These are phyloP conservation scores for Podarcis cretensis DNA, from an alignment of 2,113 vertebrate species.

Conservation along the genomic window DNA sequence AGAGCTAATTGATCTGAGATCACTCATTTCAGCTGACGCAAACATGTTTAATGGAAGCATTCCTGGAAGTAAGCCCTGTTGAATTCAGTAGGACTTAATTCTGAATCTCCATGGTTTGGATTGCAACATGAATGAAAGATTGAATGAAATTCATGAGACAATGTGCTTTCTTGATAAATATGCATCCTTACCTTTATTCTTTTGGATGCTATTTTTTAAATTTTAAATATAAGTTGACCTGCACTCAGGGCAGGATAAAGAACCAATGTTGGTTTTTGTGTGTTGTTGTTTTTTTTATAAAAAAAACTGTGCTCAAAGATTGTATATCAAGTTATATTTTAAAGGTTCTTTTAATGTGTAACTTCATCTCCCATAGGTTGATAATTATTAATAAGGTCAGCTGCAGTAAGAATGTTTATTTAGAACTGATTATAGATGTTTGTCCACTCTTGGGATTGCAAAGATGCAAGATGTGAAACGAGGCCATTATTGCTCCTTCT, in stretches of 20 bases:
- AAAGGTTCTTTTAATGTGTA: background rate
- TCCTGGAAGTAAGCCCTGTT: no score
- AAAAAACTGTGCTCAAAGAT: no score
- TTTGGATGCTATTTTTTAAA: background rate
- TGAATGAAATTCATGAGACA: background rate
- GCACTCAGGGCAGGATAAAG: background rate
- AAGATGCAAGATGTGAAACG: constrained; percentile 45
- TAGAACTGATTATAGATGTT: constrained; percentile 51
- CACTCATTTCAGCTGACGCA: background rate
- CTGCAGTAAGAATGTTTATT: constrained; percentile 49
- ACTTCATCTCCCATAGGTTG: background rate
- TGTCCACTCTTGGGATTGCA: constrained; percentile 47
- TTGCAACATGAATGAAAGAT: background rate
- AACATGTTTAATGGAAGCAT: background rate
- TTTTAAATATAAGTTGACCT: background rate
- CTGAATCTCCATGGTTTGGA: no score
- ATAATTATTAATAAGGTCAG: constrained; percentile 53
- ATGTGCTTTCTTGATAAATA: background rate
- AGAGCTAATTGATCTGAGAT: background rate
- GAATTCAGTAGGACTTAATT: no score
- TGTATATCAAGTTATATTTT: no score
- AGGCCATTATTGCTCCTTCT: constrained; percentile 48
- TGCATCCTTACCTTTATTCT: background rate
- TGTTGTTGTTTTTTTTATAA: no score
- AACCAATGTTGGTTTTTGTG: constrained; percentile 13